These are phyloP conservation scores for Peribatodes rhomboidaria DNA, from an alignment of 2,888 invertebrate species.

Conservation along the genomic window DNA sequence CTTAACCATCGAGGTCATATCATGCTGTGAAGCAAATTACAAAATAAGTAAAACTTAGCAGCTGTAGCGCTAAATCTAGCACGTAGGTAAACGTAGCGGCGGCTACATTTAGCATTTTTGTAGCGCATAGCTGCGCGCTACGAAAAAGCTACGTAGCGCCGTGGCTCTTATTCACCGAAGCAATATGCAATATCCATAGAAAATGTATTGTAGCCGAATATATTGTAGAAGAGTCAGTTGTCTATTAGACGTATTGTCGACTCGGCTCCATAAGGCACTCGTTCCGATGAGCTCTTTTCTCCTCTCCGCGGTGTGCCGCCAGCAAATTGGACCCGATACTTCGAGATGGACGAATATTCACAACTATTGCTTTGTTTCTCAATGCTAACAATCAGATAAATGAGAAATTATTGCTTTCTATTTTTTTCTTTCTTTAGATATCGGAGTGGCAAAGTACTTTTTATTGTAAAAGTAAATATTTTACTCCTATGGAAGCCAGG, in stretches of 20 bases:
- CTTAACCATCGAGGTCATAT: too few species aligned
- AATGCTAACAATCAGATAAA: background rate
- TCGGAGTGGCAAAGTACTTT: too few species aligned
- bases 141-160: background rate
- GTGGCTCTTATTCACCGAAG: too few species aligned
- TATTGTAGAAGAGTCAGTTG: background rate
- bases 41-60: background rate
- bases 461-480: too few species aligned
- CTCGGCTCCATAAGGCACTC: background rate
- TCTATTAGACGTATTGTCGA: slow-evolving; percentile 1
- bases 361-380: slow-evolving; percentile 1
- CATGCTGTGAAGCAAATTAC: background rate
- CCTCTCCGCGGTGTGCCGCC: background rate
- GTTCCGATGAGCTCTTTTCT: background rate
- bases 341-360: background rate
- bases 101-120: background rate
- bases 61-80: too few species aligned
- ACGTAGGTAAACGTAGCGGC: slow-evolving; percentile 2
- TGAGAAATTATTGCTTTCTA: background rate
- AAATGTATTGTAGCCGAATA: background rate
- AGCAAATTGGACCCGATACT: slow-evolving; percentile 13
- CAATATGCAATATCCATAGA: background rate
- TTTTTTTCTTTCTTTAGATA: too few species aligned
- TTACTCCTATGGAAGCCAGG: too few species aligned
- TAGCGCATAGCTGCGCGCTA: slow-evolving; percentile 1